phyloP scores from a whole-genome alignment of 2,797 vertebrate genomes.

The Neosilurus mollespiculum region DNA sequence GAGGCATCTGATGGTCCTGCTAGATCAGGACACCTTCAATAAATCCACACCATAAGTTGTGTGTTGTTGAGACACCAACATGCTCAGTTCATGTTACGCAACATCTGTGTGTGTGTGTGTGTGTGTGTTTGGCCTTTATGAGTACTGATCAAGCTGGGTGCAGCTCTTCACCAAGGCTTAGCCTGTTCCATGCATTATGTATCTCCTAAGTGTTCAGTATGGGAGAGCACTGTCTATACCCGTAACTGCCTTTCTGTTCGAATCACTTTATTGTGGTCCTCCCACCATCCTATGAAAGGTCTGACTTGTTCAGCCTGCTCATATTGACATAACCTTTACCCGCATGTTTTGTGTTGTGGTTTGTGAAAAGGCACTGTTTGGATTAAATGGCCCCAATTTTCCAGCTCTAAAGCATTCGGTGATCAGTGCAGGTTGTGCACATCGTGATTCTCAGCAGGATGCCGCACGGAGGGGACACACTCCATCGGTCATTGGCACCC shows the following conservation, averaged over 20 bases:
- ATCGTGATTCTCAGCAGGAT: conserved; percentile 64
- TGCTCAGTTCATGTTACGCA: conserved; percentile 33
- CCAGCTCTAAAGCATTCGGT: conserved; percentile 47
- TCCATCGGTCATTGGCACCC: conserved; percentile 59
- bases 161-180: not conserved
- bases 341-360: conserved; percentile 32
- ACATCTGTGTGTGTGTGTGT: conserved; percentile 38
- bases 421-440: conserved; percentile 61
- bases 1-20: not conserved
- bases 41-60: conserved; percentile 38
- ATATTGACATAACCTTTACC: conserved; percentile 32
- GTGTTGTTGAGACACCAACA: conserved; percentile 31
- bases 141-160: not conserved
- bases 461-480: conserved; percentile 57
- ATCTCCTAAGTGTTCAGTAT: not conserved
- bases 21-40: conserved; percentile 28
- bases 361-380: conserved; percentile 17
- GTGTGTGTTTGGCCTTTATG: conserved; percentile 26
- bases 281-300: not conserved
- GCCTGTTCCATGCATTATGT: not conserved
- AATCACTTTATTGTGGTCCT: not conserved
- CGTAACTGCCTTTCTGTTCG: not conserved
- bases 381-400: conserved; percentile 33
- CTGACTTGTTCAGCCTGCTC: not conserved
- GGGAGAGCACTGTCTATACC: not conserved